phyloP scores from a whole-genome alignment of 2,113 vertebrate species.

The Natator depressus region DNA sequence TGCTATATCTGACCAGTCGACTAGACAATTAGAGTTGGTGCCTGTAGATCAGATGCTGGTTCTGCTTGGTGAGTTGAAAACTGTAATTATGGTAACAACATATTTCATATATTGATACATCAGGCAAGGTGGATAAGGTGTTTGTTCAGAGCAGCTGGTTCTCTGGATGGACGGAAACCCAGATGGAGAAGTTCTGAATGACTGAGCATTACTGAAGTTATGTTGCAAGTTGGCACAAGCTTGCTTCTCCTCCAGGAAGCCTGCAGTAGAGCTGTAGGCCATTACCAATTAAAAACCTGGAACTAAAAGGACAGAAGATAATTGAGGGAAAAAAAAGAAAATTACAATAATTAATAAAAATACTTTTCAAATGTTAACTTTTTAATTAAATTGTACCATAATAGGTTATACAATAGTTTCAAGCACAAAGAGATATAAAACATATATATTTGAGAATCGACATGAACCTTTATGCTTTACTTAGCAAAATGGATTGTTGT shows the following conservation, averaged over 20 bases:
- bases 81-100: not conserved
- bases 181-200: conserved; percentile 74
- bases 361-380: conserved; percentile 13
- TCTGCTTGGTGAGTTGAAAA: conserved; percentile 29
- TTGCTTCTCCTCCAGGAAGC: conserved; percentile 24
- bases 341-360: conserved; percentile 19
- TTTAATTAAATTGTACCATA: conserved; percentile 17
- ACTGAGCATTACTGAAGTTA: conserved; percentile 67
- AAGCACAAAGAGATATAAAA: not conserved
- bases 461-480: not conserved
- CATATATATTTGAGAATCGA: not conserved
- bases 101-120: conserved; percentile 49
- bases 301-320: conserved; percentile 33
- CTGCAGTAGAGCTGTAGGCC: conserved; percentile 28
- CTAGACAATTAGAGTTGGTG: not conserved
- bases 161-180: conserved; percentile 60
- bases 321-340: not conserved
- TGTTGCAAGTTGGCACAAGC: conserved; percentile 39
- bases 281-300: conserved; percentile 53
- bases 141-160: conserved; percentile 71
- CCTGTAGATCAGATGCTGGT: conserved; percentile 16
- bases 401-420: not conserved
- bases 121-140: conserved; percentile 34
- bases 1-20: not conserved
- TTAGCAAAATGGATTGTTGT: not conserved